These are phyloP conservation scores for Saccostrea cuccullata DNA, from an alignment of 1,140 invertebrate species.

Conservation along the genomic window DNA sequence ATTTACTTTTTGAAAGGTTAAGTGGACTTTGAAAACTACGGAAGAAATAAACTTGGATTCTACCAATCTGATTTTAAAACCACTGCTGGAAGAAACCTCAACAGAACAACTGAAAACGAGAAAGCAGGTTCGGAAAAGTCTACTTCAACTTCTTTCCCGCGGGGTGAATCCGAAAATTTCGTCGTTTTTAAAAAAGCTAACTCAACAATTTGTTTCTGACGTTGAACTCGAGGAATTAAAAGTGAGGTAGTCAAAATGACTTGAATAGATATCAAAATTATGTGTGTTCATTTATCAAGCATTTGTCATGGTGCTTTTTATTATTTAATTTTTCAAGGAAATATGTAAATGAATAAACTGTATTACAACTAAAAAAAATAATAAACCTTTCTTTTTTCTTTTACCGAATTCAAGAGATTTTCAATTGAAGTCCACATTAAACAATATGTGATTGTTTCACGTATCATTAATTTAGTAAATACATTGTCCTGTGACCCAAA, in stretches of 20 bases:
- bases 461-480: background rate
- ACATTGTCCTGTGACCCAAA: constrained; percentile 10
- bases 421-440: too few species aligned
- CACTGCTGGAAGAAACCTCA: background rate
- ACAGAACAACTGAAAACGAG: background rate
- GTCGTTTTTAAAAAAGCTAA: constrained; percentile 8
- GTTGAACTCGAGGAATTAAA: background rate
- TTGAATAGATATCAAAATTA: background rate
- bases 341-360: background rate
- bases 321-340: background rate
- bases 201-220: constrained; percentile 14
- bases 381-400: background rate
- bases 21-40: background rate
- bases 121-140: background rate
- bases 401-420: too few species aligned
- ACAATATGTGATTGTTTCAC: background rate
- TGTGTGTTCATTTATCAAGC: constrained; percentile 6
- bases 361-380: background rate
- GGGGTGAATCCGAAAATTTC: constrained; percentile 14
- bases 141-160: constrained; percentile 1
- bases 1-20: background rate
- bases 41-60: background rate
- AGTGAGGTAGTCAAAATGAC: background rate
- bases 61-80: background rate
- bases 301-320: background rate